Evolutionary conservation across 2,888 invertebrate species (phyloP), one percentile per base, ranked within the genome.

Genomic region (Ophion ellenae): DNA sequence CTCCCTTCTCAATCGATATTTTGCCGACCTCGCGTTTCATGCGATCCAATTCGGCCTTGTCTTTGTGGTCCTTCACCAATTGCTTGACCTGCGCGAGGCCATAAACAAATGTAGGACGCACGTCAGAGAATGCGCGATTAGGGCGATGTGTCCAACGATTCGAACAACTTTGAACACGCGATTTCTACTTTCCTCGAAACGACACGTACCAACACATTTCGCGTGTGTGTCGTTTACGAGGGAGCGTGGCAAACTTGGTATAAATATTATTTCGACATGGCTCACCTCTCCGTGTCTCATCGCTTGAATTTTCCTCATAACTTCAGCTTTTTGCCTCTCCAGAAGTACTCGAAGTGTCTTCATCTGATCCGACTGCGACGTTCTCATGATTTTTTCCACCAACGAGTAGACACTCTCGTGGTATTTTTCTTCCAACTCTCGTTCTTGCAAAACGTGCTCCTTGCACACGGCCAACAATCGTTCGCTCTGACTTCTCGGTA

Each of bases 1-100:
- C 99, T 64, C 98, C 99, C 86, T 97, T 96, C 91, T 97, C 97
- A 87, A 99, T 98, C 9, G 98, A 97, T 90, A 96, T 96, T 85
- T 95, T 96, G 71, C 96, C 96, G 3, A 98, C 98, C 95, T 98
- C 97, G 92, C 98, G 95, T 94, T 98, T 98, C 94, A 97, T 97
- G 92, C 98, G 95, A 87, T 97, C 96, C 90, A 99, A 95, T 93
- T 99, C 99, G 89, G 98, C 98, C 90, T 98, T 97, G 94, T 99
- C 98, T 89, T 97, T 96, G 93, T 98, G 98, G 84, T 97, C 97
- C 93, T 98, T 97, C 36, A 97, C 97, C 85, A 99, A 95, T 73
- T 96, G 96, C 93, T 98, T 98, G 84, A 98, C 97, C 94, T 94
- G 78, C 24, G 69, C 20, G 2, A 57, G 57, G 7, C 7, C n/a